Conservation (phyloP, 1,140 invertebrate genomes). For the Formica selysi region DNA sequence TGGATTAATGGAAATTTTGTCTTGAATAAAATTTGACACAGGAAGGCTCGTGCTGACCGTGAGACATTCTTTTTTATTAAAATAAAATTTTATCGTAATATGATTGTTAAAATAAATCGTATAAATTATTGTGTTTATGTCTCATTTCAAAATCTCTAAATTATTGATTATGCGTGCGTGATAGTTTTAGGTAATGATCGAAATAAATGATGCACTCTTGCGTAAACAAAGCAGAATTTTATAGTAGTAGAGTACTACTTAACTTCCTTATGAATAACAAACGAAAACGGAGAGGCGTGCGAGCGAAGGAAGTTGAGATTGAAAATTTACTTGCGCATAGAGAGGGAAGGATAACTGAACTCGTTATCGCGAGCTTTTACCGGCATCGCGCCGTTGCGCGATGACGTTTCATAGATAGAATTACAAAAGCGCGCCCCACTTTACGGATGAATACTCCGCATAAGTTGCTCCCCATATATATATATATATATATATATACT, state of each 20-base stretch:
- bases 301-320: slow-evolving; percentile 9
- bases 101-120: background rate
- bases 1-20: background rate
- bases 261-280: slow-evolving; percentile 4
- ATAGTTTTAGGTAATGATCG: background rate
- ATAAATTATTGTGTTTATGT: background rate
- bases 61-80: background rate
- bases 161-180: no score
- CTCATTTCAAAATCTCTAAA: background rate
- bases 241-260: background rate
- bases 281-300: background rate
- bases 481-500: slow-evolving; percentile 56
- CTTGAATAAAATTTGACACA: background rate
- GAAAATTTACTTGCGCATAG: slow-evolving; percentile 25
- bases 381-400: slow-evolving; percentile 50
- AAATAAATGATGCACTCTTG: background rate
- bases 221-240: background rate
- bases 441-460: slow-evolving; percentile 56
- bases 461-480: slow-evolving; percentile 17
- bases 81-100: slow-evolving; percentile 7
- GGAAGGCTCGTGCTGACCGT: background rate
- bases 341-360: slow-evolving; percentile 38
- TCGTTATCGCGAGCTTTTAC: slow-evolving; percentile 59
- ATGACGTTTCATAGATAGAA: slow-evolving; percentile 60
- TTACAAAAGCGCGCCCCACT: slow-evolving; percentile 71